Evolutionary conservation across 2,113 vertebrate genomes (phyloP).

Genomic region (Syngnathus scovelli): DNA sequence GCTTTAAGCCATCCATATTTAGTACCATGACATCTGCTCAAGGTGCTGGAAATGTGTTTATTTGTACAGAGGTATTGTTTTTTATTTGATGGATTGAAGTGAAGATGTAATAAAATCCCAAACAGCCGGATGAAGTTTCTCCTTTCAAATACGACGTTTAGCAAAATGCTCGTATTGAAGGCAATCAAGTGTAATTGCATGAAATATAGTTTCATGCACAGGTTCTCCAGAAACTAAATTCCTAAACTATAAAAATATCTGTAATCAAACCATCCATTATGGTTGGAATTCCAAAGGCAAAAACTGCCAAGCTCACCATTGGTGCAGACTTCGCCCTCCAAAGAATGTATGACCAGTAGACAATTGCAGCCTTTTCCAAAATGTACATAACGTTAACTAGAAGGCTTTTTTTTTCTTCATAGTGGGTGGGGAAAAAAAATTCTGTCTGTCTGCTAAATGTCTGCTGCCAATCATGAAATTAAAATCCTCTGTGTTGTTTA

Average conservation of each 20-base stretch:
- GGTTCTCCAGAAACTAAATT: neutral
- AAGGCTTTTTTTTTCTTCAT: no score
- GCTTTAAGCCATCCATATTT: conserved; percentile 43
- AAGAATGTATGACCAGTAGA: no score
- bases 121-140: conserved; percentile 16
- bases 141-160: conserved; percentile 1
- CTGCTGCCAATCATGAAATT: no score
- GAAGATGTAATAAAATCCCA: conserved; percentile 63
- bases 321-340: no score
- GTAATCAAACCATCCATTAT: neutral
- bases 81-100: conserved; percentile 44
- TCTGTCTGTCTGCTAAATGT: no score
- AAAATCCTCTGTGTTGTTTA: no score
- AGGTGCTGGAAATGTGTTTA: conserved; percentile 31
- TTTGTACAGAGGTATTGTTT: conserved; percentile 53
- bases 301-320: no score
- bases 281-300: no score
- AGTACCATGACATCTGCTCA: conserved; percentile 30
- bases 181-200: neutral
- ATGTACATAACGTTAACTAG: no score
- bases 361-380: no score
- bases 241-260: neutral
- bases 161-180: neutral
- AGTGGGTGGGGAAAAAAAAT: no score
- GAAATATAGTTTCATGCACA: neutral